Base-by-base conservation (phyloP, 1,140 invertebrate species). In the Apis florea region DNA sequence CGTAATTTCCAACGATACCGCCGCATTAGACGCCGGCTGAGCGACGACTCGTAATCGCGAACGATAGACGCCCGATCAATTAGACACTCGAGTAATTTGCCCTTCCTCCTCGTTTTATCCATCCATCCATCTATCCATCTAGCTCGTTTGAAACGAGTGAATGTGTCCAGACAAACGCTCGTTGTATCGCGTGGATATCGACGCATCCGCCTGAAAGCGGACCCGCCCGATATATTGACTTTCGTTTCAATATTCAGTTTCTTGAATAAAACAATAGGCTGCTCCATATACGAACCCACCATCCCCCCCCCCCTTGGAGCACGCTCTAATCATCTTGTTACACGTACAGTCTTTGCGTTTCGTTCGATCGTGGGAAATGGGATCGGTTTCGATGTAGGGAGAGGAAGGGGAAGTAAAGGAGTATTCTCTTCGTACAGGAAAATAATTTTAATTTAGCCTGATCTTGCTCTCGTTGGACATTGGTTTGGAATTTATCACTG, bases 241-340 rank as follows among this genome's bases (percentile, higher is more conserved):
- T 76, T 72, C 78, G 85, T 82, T 87, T 87, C 86, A 82, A 87
- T 87, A 87, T 87, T 87, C 86, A 87, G 78, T 86, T 87, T 87
- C 86, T 87, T 87, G 86, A 87, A 87, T 87, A 87, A 87, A 87
- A 87, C 86, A 87, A 87, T 82, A 86, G 85, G 61, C 77, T 63
- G 61, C 59, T 70, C 31, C 64, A n/a, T 66, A 71, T 49, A 79
- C 64, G 17, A 10, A n/a, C n/a, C n/a, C n/a, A n/a, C n/a, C n/a
- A n/a, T 53, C 19, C 59, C 58, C 63, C 24, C 47, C 47, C 66
- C 66, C 6, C 13, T 19, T 58, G 74, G 31, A 40, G 0, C 58
- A 64, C 53, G 66, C 40, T 53, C 54, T 79, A 68, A 85, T 68
- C 83, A 85, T 85, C 78, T 69, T 31, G 68, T 31, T 24, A 59